These are phyloP conservation scores for Melanotaenia pygmaea DNA, from an alignment of 2,797 vertebrate genomes.

Conservation along the genomic window DNA sequence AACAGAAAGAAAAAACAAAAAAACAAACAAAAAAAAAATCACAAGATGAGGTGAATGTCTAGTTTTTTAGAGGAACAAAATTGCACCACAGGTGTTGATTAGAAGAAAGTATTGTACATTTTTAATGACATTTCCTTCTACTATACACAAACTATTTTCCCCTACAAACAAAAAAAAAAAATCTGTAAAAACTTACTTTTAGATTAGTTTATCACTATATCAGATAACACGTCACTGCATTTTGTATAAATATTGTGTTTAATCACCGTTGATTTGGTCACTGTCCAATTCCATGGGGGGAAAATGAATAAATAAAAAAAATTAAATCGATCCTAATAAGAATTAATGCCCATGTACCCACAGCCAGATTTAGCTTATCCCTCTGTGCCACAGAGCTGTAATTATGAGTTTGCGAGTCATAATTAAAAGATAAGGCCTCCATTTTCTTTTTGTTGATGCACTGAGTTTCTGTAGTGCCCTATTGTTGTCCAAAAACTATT, in stretches of 20 bases:
- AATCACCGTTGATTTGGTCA: background rate
- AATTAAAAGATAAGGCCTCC: conserved; percentile 6
- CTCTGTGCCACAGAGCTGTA: background rate
- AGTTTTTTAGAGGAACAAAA: background rate
- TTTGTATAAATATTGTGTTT: background rate
- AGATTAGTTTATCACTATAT: background rate
- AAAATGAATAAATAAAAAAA: background rate
- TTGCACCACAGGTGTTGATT: too few relatives aligned
- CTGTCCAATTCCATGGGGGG: background rate
- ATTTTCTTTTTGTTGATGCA: background rate
- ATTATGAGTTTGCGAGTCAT: background rate
- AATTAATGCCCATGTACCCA: background rate
- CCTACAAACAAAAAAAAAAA: too few relatives aligned
- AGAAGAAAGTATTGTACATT: background rate
- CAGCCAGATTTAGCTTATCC: background rate
- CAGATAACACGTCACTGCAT: background rate
- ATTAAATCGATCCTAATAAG: background rate
- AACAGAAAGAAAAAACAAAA: background rate
- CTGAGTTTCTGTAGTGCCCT: background rate
- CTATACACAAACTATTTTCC: background rate
- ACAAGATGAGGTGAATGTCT: background rate
- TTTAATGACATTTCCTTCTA: background rate
- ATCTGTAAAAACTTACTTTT: background rate
- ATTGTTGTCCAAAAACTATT: background rate
- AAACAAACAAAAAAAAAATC: background rate